These are phyloP conservation scores for Sus scrofa DNA, from an alignment of 2,113 vertebrate genomes.

Conservation along the genomic window DNA sequence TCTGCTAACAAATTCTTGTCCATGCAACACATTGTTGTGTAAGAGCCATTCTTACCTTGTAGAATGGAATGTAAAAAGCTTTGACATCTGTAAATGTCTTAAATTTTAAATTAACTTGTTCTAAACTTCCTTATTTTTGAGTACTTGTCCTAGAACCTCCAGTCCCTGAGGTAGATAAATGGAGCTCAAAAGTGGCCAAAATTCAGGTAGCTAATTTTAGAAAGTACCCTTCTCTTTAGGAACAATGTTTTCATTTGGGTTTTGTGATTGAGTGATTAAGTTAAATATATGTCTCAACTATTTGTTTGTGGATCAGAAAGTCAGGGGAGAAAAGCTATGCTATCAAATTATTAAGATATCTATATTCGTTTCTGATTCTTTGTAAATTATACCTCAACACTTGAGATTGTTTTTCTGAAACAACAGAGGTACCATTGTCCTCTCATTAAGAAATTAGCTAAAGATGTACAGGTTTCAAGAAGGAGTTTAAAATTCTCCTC, in stretches of 20 bases:
- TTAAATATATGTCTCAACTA: conserved; percentile 29
- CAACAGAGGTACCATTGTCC: neutral
- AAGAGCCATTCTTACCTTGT: neutral
- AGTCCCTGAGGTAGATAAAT: neutral
- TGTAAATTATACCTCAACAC: neutral
- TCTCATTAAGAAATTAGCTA: neutral
- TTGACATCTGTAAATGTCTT: neutral
- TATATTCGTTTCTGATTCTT: neutral
- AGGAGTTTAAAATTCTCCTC: neutral
- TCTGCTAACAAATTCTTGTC: neutral
- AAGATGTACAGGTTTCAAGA: neutral
- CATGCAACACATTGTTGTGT: neutral
- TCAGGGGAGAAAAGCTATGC: neutral
- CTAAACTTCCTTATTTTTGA: neutral
- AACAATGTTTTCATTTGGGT: neutral
- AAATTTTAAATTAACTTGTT: neutral
- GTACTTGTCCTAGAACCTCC: neutral
- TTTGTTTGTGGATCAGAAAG: neutral
- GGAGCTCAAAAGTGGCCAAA: neutral
- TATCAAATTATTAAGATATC: neutral
- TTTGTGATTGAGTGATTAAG: neutral
- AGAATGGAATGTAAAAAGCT: neutral
- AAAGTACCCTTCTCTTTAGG: neutral
- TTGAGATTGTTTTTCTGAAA: neutral
- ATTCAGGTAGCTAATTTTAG: neutral